These are phyloP conservation scores for Microplitis deprimator DNA, from an alignment of 2,888 invertebrate genomes.

Conservation along the genomic window DNA sequence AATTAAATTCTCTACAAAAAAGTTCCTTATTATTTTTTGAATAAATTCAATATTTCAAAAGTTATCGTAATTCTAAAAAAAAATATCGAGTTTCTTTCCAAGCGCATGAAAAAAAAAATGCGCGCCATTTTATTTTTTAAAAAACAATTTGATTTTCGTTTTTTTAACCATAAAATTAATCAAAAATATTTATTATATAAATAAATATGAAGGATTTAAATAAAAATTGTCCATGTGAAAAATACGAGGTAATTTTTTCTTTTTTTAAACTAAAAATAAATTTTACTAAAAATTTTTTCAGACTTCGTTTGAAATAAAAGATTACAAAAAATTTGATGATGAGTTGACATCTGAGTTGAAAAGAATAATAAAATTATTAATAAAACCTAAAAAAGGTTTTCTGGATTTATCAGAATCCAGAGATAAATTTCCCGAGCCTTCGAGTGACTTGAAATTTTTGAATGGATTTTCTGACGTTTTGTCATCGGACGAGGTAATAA, in stretches of 20 bases:
- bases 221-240: neutral
- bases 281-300: neutral
- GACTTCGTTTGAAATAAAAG: neutral
- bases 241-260: neutral
- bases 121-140: no score
- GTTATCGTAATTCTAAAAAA: no score
- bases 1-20: no score
- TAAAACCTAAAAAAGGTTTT: constrained; percentile 77
- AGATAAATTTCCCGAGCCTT: neutral
- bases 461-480: neutral
- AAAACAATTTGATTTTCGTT: no score
- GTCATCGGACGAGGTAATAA: neutral
- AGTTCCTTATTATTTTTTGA: no score
- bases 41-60: no score
- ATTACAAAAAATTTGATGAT: constrained; percentile 41
- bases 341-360: constrained; percentile 70
- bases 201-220: neutral
- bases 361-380: constrained; percentile 74
- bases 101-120: no score
- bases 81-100: no score
- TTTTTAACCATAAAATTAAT: no score
- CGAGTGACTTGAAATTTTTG: constrained; percentile 3
- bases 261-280: neutral
- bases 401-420: constrained; percentile 68
- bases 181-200: neutral